phyloP scores from a whole-genome alignment of 2,797 vertebrate genomes.

The Typhlichthys subterraneus region DNA sequence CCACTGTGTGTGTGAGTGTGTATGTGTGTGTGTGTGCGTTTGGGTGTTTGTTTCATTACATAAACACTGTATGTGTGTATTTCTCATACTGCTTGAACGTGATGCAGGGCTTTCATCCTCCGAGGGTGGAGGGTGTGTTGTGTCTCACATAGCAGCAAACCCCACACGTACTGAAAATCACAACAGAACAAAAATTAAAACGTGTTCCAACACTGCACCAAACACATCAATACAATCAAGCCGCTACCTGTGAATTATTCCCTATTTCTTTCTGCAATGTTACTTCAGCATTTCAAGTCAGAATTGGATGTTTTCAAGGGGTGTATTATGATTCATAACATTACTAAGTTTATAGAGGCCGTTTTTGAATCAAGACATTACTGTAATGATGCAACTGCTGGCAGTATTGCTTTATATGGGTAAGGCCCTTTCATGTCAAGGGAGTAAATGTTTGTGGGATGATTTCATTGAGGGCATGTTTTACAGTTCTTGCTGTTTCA shows the following conservation, averaged over 20 bases:
- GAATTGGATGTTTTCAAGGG: constrained; percentile 23
- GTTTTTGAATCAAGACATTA: constrained; percentile 46
- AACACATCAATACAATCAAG: not conserved
- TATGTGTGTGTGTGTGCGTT: constrained; percentile 23
- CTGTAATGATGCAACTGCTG: constrained; percentile 53
- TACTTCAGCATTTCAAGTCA: constrained; percentile 18
- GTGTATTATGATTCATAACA: constrained; percentile 33
- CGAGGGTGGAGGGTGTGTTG: constrained; percentile 14
- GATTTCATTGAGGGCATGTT: constrained; percentile 36
- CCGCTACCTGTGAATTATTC: constrained; percentile 1
- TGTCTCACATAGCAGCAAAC: constrained; percentile 16
- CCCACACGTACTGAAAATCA: constrained; percentile 37
- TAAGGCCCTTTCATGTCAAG: constrained; percentile 52
- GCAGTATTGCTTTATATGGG: constrained; percentile 48
- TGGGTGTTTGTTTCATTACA: constrained; percentile 12
- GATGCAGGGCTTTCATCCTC: constrained; percentile 32
- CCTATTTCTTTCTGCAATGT: constrained; percentile 11
- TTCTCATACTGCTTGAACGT: constrained; percentile 50
- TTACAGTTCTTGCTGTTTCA: constrained; percentile 7
- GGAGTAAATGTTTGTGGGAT: constrained; percentile 55
- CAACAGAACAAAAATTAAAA: constrained; percentile 42
- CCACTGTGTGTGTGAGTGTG: not conserved
- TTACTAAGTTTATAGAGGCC: constrained; percentile 46
- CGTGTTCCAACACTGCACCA: constrained; percentile 16
- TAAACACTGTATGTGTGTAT: constrained; percentile 42